These are phyloP conservation scores for Gallinago nigripennis DNA, from an alignment of 2,797 vertebrate genomes.

Conservation along the genomic window DNA sequence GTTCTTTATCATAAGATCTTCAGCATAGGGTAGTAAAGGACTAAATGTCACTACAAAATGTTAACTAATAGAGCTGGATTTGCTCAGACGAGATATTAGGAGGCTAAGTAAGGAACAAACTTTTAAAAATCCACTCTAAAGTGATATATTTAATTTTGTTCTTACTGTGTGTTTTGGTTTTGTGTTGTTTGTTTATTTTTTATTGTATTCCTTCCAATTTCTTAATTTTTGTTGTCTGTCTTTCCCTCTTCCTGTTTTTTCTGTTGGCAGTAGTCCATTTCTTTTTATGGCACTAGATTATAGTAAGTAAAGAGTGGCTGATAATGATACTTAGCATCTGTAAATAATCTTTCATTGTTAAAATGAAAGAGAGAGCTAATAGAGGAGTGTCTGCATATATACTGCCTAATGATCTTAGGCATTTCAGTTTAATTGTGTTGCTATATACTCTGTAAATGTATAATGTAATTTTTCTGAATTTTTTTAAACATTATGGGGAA, in stretches of 20 bases:
- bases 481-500: background rate
- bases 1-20: fast-evolving
- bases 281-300: background rate
- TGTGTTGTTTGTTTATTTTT: background rate
- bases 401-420: background rate
- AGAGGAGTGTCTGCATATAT: background rate
- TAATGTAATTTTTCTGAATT: too few relatives aligned
- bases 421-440: background rate
- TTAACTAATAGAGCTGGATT: background rate
- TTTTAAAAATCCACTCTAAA: background rate
- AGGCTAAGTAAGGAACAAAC: background rate
- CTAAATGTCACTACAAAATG: background rate
- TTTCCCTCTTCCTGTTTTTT: background rate
- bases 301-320: background rate
- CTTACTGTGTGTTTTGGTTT: background rate
- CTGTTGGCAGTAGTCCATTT: background rate
- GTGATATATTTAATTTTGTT: background rate
- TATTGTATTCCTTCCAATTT: background rate
- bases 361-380: background rate
- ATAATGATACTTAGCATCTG: background rate
- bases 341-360: constrained; percentile 15
- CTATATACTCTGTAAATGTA: background rate
- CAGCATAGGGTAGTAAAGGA: background rate
- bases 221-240: background rate
- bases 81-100: background rate